Evolutionary conservation across 2,888 invertebrate species (phyloP).

Genomic region (Entomobrya proxima): DNA sequence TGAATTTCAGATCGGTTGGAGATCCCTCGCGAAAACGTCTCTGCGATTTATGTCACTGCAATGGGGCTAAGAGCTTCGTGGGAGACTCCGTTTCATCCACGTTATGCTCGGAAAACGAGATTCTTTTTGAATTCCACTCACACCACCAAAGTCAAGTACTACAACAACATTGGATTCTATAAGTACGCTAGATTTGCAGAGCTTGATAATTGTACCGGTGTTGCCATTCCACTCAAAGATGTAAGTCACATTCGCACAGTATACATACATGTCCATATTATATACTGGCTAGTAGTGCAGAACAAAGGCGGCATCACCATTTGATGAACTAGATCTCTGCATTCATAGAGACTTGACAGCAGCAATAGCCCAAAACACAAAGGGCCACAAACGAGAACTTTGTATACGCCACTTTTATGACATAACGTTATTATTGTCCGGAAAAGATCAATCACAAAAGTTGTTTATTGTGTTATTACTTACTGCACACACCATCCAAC

Average conservation of each 20-base stretch:
- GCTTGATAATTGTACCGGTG: slow-evolving; percentile 63
- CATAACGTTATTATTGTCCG: slow-evolving; percentile 2
- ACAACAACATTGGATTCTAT: slow-evolving; percentile 74
- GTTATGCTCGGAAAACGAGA: slow-evolving; percentile 67
- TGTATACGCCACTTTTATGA: not conserved
- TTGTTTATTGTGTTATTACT: slow-evolving; percentile 50
- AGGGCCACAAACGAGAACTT: not conserved
- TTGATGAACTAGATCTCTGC: not conserved
- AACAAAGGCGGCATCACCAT: not conserved
- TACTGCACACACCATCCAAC: not conserved
- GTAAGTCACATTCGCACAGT: slow-evolving; percentile 59
- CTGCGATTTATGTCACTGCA: slow-evolving; percentile 68
- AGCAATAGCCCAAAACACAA: not conserved
- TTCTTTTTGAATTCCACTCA: slow-evolving; percentile 74
- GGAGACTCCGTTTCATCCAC: slow-evolving; percentile 73
- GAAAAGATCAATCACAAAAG: slow-evolving; percentile 57
- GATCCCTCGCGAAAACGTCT: slow-evolving; percentile 66
- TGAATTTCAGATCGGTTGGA: slow-evolving; percentile 63
- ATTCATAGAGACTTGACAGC: not conserved
- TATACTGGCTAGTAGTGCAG: too few relatives aligned
- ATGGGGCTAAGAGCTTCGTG: slow-evolving; percentile 70
- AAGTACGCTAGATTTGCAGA: slow-evolving; percentile 70
- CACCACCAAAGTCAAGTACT: slow-evolving; percentile 72
- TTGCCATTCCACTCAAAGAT: slow-evolving; percentile 71
- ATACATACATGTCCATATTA: not conserved